Evolutionary conservation across 2,888 invertebrate species (phyloP).

Genomic region (Volucella inflata): DNA sequence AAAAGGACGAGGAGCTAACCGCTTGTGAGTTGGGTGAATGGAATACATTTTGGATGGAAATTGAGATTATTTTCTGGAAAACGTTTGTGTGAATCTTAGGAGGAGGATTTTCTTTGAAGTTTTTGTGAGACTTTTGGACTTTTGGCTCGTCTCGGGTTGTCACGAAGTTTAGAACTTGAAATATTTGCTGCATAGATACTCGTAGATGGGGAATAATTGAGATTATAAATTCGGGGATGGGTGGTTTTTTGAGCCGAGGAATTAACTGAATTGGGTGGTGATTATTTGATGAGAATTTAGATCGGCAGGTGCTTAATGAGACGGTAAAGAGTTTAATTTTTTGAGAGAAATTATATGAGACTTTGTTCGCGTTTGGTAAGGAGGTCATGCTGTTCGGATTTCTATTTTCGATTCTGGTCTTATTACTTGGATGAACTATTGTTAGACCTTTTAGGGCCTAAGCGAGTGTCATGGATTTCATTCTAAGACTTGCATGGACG

Average conservation of each 20-base stretch:
- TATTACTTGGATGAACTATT: too few relatives aligned
- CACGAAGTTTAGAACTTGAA: constrained; percentile 68
- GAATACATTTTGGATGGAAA: constrained; percentile 21
- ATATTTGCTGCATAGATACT: constrained; percentile 41
- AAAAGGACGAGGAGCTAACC: constrained; percentile 3
- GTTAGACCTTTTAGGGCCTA: too few relatives aligned
- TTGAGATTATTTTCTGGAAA: constrained; percentile 57
- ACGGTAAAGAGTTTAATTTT: constrained; percentile 24
- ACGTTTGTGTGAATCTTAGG: constrained; percentile 31
- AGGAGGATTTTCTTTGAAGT: constrained; percentile 59
- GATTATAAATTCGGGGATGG: constrained; percentile 23
- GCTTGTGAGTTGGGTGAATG: neutral
- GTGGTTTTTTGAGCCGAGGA: constrained; percentile 36
- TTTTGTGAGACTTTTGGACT: constrained; percentile 66
- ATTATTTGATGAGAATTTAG: constrained; percentile 41
- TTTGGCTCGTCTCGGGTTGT: constrained; percentile 62
- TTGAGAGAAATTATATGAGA: neutral
- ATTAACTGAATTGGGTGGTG: constrained; percentile 61
- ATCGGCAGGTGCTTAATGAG: constrained; percentile 17
- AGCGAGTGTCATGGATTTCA: too few relatives aligned
- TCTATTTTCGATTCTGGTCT: too few relatives aligned
- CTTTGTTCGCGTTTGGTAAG: neutral
- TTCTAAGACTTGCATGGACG: too few relatives aligned
- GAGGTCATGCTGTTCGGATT: neutral
- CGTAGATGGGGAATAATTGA: constrained; percentile 12